Base-by-base conservation (phyloP, 2,888 invertebrate species). In the Pelosia muscerda region DNA sequence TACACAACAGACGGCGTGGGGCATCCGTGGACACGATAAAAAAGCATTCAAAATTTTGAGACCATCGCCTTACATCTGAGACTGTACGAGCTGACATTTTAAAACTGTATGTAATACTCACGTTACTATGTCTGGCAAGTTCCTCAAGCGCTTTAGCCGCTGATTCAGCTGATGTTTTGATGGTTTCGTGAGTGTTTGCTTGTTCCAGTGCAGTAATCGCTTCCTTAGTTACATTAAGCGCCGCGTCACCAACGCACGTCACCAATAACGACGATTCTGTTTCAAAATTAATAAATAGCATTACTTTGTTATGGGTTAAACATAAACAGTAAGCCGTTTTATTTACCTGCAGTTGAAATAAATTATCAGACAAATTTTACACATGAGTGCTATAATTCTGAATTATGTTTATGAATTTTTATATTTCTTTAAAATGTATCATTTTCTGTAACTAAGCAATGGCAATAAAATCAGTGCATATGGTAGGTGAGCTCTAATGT, bases 131-230 rank as follows among this genome's bases (percentile, higher is more conserved):
- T 64, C 81, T 85, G 2, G 89, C 86, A 2, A 94, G 85, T 19
- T 91, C 84, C 8, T 90, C 88, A 8, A 94, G 77, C 6, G 93
- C 92, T 19, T 83, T 82, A 0, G 87, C 87, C 0, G 94, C 94
- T 0, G 86, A 76, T 3, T 89, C 89, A 0, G 92, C 91, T 0
- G 91, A 88, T 11, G 85, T 80, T 26, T 84, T 86, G 68, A 88
- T 88, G 0, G 88, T 81, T 53, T 92, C 92, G 53, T 86, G 88
- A 13, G 89, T 81, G 59, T 83, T 87, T 15, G 85, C 84, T 2
- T 88, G 84, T 53, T 93, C 93, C 53, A 92, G 78, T 15, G 90
- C 86, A 0, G 85, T 82, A 10, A 92, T 77, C n/a, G 94, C 94
- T 38, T 81, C 87, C 25, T 80, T 78, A 2, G 91, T 86, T 69